A percentile compares a stretch with the other conserved stretches of the same genome.
Evolutionary conservation across 2,888 invertebrate species (phyloP).

Genomic region (Microctonus brassicae): DNA sequence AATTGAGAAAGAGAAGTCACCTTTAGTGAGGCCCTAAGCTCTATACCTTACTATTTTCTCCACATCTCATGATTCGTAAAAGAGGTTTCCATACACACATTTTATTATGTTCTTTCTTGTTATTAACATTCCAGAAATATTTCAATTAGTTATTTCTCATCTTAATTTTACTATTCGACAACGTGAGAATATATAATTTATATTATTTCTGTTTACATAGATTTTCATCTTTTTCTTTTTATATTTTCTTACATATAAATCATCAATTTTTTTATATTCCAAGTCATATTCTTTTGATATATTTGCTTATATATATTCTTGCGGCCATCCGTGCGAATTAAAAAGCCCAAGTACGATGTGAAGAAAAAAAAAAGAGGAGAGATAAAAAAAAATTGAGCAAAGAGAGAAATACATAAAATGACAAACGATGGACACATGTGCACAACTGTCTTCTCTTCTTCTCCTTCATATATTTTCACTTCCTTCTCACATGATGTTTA

Average conservation of each 20-base stretch:
- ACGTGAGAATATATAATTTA: background rate
- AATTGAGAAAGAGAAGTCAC: conserved; percentile 26
- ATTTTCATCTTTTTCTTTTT: conserved; percentile 20
- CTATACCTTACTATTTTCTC: background rate
- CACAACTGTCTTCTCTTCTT: conserved; percentile 42
- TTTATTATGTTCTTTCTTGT: conserved; percentile 33
- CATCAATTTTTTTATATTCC: background rate
- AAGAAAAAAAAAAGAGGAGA: background rate
- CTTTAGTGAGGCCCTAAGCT: conserved; percentile 39
- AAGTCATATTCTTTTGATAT: background rate
- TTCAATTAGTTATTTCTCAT: conserved; percentile 33
- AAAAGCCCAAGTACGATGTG: background rate
- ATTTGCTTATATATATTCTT: background rate
- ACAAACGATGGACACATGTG: conserved; percentile 63
- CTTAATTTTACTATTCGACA: background rate
- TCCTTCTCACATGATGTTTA: background rate
- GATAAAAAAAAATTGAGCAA: conserved; percentile 38
- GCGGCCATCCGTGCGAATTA: background rate
- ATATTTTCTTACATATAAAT: conserved; percentile 9
- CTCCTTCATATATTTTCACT: conserved; percentile 8
- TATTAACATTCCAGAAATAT: conserved; percentile 37
- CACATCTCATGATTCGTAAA: conserved; percentile 1
- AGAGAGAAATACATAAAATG: conserved; percentile 59
- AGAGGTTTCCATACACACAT: conserved; percentile 29
- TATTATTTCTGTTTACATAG: background rate